Percentiles rank a stretch among this genome's conserved stretches.
Conservation (phyloP, 2,113 vertebrate species). For the Lichenostomus cassidix region DNA sequence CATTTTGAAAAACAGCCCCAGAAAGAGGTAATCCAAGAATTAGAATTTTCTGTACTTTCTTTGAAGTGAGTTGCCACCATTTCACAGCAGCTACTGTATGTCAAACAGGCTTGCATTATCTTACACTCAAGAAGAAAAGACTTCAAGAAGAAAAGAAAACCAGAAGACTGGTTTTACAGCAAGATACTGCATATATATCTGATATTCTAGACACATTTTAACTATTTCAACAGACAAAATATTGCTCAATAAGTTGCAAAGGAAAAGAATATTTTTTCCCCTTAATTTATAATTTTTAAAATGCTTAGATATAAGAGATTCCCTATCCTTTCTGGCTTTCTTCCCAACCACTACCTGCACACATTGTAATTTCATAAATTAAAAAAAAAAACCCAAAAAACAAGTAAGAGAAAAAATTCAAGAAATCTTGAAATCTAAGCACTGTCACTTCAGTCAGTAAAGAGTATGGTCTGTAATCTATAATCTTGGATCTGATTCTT, state of each 20-base stretch:
- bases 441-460: slow-evolving; percentile 22
- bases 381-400: background rate
- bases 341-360: background rate
- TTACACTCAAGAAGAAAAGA: background rate
- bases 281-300: slow-evolving; percentile 41
- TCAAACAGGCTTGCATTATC: slow-evolving; percentile 20
- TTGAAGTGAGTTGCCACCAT: slow-evolving; percentile 43
- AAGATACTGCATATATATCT: background rate
- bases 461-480: slow-evolving; percentile 47
- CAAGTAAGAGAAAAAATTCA: background rate
- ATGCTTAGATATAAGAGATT: slow-evolving; percentile 18
- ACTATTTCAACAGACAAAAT: background rate
- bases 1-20: slow-evolving; percentile 13
- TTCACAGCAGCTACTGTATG: slow-evolving; percentile 1
- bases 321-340: slow-evolving; percentile 7
- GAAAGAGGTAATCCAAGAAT: slow-evolving; percentile 37
- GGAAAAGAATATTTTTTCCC: background rate
- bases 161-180: background rate
- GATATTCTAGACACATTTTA: slow-evolving; percentile 18
- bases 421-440: slow-evolving; percentile 49
- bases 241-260: slow-evolving; percentile 1
- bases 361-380: slow-evolving; percentile 7
- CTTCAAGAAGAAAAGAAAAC: background rate
- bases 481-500: slow-evolving; percentile 31
- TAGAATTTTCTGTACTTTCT: slow-evolving; percentile 23